phyloP scores from a whole-genome alignment of 2,113 vertebrate genomes.

The Megaceryle maxima region DNA sequence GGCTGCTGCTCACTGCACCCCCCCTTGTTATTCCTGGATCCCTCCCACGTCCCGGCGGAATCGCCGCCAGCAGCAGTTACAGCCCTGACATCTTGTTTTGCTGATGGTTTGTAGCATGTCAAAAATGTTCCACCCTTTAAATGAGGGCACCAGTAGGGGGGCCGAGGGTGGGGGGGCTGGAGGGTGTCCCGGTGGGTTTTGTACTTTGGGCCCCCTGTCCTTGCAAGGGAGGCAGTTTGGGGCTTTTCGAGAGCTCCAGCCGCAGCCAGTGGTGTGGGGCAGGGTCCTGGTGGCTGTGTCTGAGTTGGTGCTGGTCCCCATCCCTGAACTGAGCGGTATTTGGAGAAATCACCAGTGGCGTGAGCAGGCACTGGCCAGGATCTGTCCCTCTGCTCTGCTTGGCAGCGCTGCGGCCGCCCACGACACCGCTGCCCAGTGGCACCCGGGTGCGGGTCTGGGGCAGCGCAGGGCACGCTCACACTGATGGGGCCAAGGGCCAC shows the following conservation, averaged over 20 bases:
- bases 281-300: neutral
- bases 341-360: accelerated
- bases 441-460: neutral
- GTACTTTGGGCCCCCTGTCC: neutral
- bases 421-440: accelerated
- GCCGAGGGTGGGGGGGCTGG: accelerated
- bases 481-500: too few species aligned
- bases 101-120: neutral
- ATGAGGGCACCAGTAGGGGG: accelerated
- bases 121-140: neutral
- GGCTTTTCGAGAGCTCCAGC: neutral
- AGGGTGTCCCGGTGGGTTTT: neutral
- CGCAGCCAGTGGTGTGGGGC: neutral
- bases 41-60: neutral
- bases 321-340: accelerated
- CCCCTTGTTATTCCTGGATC: slow-evolving; percentile 29
- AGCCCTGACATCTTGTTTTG: slow-evolving; percentile 61
- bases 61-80: slow-evolving; percentile 3
- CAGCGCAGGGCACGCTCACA: accelerated
- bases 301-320: neutral
- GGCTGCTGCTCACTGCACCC: slow-evolving; percentile 18
- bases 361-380: accelerated
- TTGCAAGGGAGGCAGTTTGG: neutral
- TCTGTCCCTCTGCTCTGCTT: neutral
- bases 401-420: accelerated